phyloP scores from a whole-genome alignment of 2,113 vertebrate species.

The Tetrao urogallus region DNA sequence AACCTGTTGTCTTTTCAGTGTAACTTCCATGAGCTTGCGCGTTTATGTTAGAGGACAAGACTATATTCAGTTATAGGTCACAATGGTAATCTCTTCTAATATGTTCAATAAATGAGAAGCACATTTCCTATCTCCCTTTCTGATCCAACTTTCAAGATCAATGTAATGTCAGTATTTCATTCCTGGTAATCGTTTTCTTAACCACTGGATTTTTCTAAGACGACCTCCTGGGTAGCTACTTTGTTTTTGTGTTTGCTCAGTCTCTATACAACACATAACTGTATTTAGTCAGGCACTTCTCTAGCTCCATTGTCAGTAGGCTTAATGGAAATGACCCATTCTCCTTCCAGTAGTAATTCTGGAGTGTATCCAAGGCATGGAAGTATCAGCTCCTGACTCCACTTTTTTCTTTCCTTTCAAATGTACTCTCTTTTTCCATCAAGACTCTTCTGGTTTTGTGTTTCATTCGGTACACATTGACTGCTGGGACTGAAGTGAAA shows the following conservation, averaged over 20 bases:
- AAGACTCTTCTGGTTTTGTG: neutral
- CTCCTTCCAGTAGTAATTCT: neutral
- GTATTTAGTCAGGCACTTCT: neutral
- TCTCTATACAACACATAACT: neutral
- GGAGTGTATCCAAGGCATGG: neutral
- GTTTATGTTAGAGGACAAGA: neutral
- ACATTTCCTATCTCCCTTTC: neutral
- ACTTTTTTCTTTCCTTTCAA: accelerated
- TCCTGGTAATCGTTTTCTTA: neutral
- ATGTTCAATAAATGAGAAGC: neutral
- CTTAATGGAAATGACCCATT: neutral
- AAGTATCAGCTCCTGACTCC: neutral
- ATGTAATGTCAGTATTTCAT: neutral
- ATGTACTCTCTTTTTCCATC: neutral
- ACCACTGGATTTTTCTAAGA: neutral
- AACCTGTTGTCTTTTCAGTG: neutral
- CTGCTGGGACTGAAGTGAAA: neutral
- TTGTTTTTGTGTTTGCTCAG: constrained; percentile 25
- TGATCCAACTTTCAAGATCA: constrained; percentile 39
- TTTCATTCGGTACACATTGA: neutral
- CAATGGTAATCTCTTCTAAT: neutral
- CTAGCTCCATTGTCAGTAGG: neutral
- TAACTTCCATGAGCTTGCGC: neutral
- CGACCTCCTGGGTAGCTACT: neutral
- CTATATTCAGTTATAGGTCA: neutral